These are phyloP conservation scores for Homarus gammarus DNA, from an alignment of 2,888 invertebrate genomes.

Conservation along the genomic window DNA sequence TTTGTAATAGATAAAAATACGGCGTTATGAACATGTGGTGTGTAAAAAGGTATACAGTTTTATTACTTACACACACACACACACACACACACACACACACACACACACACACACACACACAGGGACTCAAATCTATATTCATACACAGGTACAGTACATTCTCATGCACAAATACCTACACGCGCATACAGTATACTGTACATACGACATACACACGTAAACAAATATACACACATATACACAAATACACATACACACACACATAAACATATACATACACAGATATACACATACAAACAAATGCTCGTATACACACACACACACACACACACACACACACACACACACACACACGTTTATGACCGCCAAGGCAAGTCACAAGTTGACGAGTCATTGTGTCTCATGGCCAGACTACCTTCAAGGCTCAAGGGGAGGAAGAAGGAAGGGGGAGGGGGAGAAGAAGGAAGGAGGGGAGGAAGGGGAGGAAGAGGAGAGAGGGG, in stretches of 20 bases:
- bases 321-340: slow-evolving; percentile 41
- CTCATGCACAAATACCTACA: neutral
- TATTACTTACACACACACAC: neutral
- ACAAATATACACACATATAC: too few species aligned
- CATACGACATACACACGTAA: neutral
- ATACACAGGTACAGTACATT: too few species aligned
- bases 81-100: neutral
- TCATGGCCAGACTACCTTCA: neutral
- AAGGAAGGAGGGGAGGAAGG: neutral
- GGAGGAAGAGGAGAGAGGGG: neutral
- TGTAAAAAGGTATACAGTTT: too few species aligned
- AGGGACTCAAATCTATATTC: neutral
- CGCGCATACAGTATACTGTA: neutral
- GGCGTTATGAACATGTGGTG: too few species aligned
- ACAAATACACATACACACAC: neutral
- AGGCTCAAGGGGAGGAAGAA: neutral
- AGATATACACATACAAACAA: neutral
- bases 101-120: neutral
- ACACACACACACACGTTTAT: slow-evolving; percentile 19
- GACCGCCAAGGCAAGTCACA: neutral
- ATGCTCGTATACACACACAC: slow-evolving; percentile 37
- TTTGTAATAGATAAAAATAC: too few species aligned
- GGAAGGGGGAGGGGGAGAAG: neutral
- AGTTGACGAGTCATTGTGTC: neutral
- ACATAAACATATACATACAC: neutral